Base-by-base conservation (phyloP, 64 coral and sea anemone genomes). In the Actinia equina region DNA sequence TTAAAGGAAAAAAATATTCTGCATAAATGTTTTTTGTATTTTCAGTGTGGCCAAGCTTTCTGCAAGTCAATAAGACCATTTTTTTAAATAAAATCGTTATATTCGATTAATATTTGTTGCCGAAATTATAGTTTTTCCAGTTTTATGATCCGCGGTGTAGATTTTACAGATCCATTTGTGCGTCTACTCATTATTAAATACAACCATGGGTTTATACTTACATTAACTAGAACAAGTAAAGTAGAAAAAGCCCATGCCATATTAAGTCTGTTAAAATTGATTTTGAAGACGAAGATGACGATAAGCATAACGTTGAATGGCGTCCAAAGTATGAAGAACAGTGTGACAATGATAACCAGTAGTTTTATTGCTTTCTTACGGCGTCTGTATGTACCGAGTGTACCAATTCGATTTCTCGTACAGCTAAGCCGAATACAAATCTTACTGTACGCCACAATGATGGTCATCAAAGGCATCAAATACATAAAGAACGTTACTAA, bases 281-380 rank as follows among this genome's bases (percentile, higher is more conserved):
- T 85, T 91, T 86, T 43, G 2, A 85, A n/a, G 17, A 91, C 71
- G 52, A 85, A 91, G 44, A 85, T 86, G 5, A 91, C 30, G 17
- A 59, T 14, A 5, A 91, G 41, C 89, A 91, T 91, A 22, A 77
- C 65, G 76, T 91, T 91, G 15, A 91, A 91, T 26, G 89, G 89
- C 7, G 89, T 91, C 89, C 89, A 91, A 6, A 83, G 77, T 4
- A 86, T 13, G 52, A 91, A 91, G 57, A 91, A 91, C 55, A 86
- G 53, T 9, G 53, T 37, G 8, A 61, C 89, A 7, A 91, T 74
- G 43, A 86, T 60, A 5, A 85, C 41, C 14, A 90, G 49, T 19
- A 77, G 41, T 61, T 90, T 90, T 7, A 74, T 82, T 13, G 89
- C 67, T 78, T 59, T 90, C 63, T 61, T 54, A 41, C 83, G 52